Conservation (phyloP, 2,888 invertebrate species). For the Xylophagus ater region DNA sequence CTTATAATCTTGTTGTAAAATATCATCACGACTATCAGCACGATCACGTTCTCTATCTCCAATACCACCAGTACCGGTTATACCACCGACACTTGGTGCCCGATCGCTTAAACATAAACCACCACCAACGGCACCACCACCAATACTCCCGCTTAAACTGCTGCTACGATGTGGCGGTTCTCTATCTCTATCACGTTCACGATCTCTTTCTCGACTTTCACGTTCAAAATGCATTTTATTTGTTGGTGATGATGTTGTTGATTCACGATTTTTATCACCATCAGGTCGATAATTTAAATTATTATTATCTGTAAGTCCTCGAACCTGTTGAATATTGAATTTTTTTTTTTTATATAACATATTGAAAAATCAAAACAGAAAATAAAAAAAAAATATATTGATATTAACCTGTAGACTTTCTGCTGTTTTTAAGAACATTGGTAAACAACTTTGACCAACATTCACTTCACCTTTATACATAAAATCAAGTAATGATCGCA, state of each 20-base stretch:
- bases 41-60: constrained; percentile 29
- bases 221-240: constrained; percentile 25
- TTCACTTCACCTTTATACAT: constrained; percentile 90
- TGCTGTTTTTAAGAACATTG: constrained; percentile 84
- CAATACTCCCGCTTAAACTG: constrained; percentile 27
- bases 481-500: constrained; percentile 81
- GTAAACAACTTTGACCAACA: constrained; percentile 82
- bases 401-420: constrained; percentile 69
- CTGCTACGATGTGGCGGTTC: constrained; percentile 39
- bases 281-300: constrained; percentile 41
- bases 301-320: constrained; percentile 81
- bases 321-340: constrained; percentile 34
- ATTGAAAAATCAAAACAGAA: background rate
- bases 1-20: constrained; percentile 33
- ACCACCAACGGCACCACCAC: constrained; percentile 26
- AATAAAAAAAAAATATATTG: background rate
- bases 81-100: constrained; percentile 34
- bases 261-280: constrained; percentile 38
- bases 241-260: constrained; percentile 35
- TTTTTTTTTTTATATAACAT: background rate
- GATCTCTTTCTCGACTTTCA: constrained; percentile 23
- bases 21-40: constrained; percentile 38
- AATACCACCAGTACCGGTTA: constrained; percentile 22
- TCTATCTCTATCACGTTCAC: no score
- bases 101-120: constrained; percentile 31